Evolutionary conservation across 2,797 vertebrate species (phyloP), one percentile per base, ranked within the genome.

Genomic region (Catostomus latipinnis): DNA sequence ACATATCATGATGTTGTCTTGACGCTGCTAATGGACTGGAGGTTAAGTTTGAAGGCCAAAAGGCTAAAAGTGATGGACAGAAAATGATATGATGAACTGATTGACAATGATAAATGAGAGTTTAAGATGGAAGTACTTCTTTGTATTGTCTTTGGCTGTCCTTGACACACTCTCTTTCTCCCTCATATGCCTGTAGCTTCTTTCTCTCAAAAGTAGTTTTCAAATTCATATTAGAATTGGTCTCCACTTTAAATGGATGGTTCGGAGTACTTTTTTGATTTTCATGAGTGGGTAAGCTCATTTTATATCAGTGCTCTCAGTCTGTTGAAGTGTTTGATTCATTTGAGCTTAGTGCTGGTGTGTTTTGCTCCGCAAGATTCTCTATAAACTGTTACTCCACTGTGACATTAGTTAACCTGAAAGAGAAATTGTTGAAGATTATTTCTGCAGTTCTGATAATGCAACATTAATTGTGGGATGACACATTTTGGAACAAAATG

Each of bases 81-180:
- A 34, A 48, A 34, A 54, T 43, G 6, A 65, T 63, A 53, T 48
- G 68, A 76, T 48, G 13, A 68, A 76, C 53, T 49, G 34, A 71
- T 54, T 50, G 11, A 48, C 9, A 18, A 13, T 8, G n/a, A 5
- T 11, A 46, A 50, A 61, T 34, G 49, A 50, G 58, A 16, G 46
- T 4, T 34, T 34, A 34, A 34, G 34, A 34, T 66, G 76, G 50
- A 65, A 52, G 57, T 67, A 68, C 80, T 78, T 86, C 85, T 80
- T 80, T 68, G 65, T 63, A 84, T 84, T 86, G 80, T 86, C 80
- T 76, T 74, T 74, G 6, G 22, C 65, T 76, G 45, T 67, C 75
- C 61, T 52, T 70, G 48, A 81, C 12, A 74, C 50, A 57, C 57
- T 77, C 80, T 71, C 14, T 74, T 66, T 71, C 58, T 66, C n/a